phyloP scores from a whole-genome alignment of 2,888 invertebrate genomes.

The Cheilosia vulpina region DNA sequence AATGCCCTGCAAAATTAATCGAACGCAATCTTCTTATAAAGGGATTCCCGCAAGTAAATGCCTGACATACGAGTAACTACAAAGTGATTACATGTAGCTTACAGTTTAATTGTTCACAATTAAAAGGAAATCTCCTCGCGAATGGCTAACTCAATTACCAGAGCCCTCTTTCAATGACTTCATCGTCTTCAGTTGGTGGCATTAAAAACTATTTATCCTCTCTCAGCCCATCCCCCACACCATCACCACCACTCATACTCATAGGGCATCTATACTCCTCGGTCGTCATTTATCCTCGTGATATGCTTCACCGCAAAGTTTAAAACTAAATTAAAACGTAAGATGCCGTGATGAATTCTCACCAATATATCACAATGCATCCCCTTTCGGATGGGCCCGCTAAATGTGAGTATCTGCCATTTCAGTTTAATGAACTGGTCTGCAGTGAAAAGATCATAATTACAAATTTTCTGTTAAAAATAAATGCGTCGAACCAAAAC shows the following conservation, averaged over 20 bases:
- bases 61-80: conserved; percentile 32
- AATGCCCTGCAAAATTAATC: conserved; percentile 1
- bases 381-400: conserved; percentile 1
- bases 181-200: conserved; percentile 67
- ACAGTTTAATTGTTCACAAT: conserved; percentile 66
- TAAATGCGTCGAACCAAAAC: conserved; percentile 47
- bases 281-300: conserved; percentile 61
- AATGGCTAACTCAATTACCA: conserved; percentile 71
- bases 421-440: conserved; percentile 74
- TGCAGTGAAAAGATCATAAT: conserved; percentile 75
- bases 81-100: conserved; percentile 55
- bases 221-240: background rate
- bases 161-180: conserved; percentile 68
- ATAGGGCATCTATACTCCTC: conserved; percentile 44
- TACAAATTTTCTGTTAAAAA: conserved; percentile 71
- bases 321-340: conserved; percentile 76
- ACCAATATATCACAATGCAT: conserved; percentile 71
- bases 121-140: conserved; percentile 66
- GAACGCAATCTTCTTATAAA: background rate
- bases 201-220: conserved; percentile 74
- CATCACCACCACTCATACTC: conserved; percentile 16
- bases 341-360: conserved; percentile 71
- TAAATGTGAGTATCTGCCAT: conserved; percentile 53
- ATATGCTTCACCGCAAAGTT: conserved; percentile 65
- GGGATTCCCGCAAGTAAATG: conserved; percentile 14